phyloP scores from a whole-genome alignment of 2,113 vertebrate genomes.

The Isurus oxyrinchus region DNA sequence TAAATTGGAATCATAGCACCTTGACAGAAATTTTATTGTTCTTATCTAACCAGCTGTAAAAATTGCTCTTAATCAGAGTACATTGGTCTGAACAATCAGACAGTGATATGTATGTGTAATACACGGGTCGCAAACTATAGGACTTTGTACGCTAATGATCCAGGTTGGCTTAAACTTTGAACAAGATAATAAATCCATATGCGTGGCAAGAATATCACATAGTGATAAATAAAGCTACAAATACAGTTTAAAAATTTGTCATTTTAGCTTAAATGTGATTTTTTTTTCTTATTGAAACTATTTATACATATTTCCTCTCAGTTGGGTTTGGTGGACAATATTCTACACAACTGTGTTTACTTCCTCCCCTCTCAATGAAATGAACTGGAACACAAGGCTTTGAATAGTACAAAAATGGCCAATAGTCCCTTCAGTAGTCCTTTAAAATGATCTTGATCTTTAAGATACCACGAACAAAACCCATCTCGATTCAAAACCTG shows the following conservation, averaged over 20 bases:
- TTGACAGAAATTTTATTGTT: neutral
- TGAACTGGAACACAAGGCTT: neutral
- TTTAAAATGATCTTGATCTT: neutral
- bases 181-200: conserved; percentile 35
- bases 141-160: conserved; percentile 27
- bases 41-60: neutral
- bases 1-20: conserved; percentile 13
- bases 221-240: neutral
- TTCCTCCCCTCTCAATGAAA: neutral
- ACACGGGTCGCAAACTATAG: conserved; percentile 15
- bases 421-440: neutral
- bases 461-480: neutral
- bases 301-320: neutral
- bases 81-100: neutral
- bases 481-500: neutral
- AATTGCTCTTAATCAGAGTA: conserved; percentile 1
- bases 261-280: neutral
- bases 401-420: neutral
- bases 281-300: neutral
- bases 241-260: neutral
- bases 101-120: neutral
- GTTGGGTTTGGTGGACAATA: too few species aligned
- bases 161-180: conserved; percentile 38
- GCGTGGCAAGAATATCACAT: conserved; percentile 37
- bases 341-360: neutral